phyloP scores from a whole-genome alignment of 2,113 vertebrate species.

The Nerophis ophidion region DNA sequence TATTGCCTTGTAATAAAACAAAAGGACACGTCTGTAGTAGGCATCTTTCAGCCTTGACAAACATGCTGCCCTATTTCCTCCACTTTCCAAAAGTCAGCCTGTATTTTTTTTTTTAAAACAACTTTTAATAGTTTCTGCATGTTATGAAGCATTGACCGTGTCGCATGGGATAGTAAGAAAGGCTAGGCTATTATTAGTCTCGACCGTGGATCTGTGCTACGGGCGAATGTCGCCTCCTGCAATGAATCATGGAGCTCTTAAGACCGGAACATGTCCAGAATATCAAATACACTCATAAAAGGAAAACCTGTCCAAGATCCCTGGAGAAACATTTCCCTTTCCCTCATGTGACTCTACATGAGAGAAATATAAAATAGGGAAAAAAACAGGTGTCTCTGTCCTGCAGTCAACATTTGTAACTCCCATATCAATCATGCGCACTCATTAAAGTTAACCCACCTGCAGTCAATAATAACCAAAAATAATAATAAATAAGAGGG shows the following conservation, averaged over 20 bases:
- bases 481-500: conserved; percentile 11
- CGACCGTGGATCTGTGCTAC: conserved; percentile 61
- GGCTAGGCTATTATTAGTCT: conserved; percentile 71
- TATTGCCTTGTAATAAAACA: conserved; percentile 55
- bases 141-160: conserved; percentile 56
- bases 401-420: conserved; percentile 20
- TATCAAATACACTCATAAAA: conserved; percentile 77
- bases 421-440: conserved; percentile 29
- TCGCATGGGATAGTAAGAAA: conserved; percentile 59
- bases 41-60: conserved; percentile 39
- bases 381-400: conserved; percentile 42
- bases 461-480: conserved; percentile 35
- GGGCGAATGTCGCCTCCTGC: conserved; percentile 63
- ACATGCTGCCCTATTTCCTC: conserved; percentile 40
- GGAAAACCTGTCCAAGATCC: conserved; percentile 74
- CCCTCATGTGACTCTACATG: conserved; percentile 46
- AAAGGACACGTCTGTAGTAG: conserved; percentile 38
- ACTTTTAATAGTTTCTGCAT: conserved; percentile 59
- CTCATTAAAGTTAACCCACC: conserved; percentile 40
- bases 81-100: conserved; percentile 36
- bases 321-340: conserved; percentile 56
- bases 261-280: conserved; percentile 72
- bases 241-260: conserved; percentile 76
- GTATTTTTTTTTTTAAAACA: conserved; percentile 42
- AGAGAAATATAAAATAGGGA: conserved; percentile 48